Evolutionary conservation across 2,888 invertebrate species (phyloP).

Genomic region (Toxonevra muliebris): DNA sequence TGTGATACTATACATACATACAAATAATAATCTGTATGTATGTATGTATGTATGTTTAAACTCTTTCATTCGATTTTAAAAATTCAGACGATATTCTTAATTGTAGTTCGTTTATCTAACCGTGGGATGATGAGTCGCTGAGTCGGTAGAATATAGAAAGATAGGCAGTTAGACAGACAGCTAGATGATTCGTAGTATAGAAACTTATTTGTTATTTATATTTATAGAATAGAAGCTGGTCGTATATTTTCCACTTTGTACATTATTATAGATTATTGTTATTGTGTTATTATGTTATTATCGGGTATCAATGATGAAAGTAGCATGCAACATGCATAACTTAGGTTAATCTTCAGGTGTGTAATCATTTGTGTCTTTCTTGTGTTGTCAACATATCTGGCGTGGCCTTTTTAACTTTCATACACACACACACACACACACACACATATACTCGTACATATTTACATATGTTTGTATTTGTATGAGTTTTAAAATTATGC

Average conservation of each 20-base stretch:
- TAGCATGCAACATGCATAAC: constrained; percentile 5
- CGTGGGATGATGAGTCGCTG: too few species aligned
- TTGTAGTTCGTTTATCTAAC: too few species aligned
- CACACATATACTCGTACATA: neutral
- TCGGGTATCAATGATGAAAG: constrained; percentile 12
- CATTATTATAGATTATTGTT: constrained; percentile 15
- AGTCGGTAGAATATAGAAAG: too few species aligned
- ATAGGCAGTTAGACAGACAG: too few species aligned
- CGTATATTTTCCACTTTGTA: constrained; percentile 47
- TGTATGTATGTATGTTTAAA: too few species aligned
- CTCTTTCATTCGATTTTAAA: too few species aligned
- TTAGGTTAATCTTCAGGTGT: constrained; percentile 58
- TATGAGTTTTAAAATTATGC: too few species aligned
- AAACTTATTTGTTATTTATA: constrained; percentile 61
- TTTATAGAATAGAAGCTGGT: constrained; percentile 56
- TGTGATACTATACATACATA: too few species aligned
- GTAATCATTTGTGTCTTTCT: constrained; percentile 60
- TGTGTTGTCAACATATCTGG: constrained; percentile 64
- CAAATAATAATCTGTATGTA: too few species aligned
- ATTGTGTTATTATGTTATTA: constrained; percentile 32
- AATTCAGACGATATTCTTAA: too few species aligned
- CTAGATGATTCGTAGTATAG: too few species aligned
- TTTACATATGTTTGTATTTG: constrained; percentile 42
- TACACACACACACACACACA: neutral
- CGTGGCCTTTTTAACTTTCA: constrained; percentile 34